Base-by-base conservation (phyloP, 2,888 invertebrate species). In the Epistrophella euchroma region DNA sequence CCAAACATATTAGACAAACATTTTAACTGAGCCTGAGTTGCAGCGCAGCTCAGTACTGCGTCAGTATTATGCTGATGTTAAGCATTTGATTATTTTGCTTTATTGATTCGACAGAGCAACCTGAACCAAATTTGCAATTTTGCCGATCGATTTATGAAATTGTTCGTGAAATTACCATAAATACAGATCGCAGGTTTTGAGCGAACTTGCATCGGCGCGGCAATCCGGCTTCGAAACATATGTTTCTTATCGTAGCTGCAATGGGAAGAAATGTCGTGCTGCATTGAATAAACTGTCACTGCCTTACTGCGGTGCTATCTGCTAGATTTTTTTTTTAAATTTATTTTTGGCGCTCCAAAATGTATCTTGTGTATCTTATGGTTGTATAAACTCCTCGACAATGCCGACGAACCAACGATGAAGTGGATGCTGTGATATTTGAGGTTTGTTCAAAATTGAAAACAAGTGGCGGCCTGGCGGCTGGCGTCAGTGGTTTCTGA, bases 151-250 rank as follows among this genome's bases (percentile, higher is more conserved):
- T 89, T 89, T 89, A 89, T 89, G 88, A 89, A 89, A 89, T 89
- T 89, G 89, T 88, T 89, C 88, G 84, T 89, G 87, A 89, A 90
- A 90, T 90, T 89, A 89, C 88, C 89, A 90, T 89, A 90, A 89
- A 90, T 89, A 89, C 78, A 43, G 74, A 74, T 68, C 68, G 82
- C 6, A 5, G 74, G 37, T 68, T 32, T 25, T 71, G 60, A 68
- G 73, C 74, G 72, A 76, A 40, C 25, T n/a, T 22, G n/a, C 40
- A 22, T 22, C 22, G 3, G 13, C 4, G 50, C 19, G 37, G 37
- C 22, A 22, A 45, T 45, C n/a, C 45, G 15, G 32, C 45, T 58
- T 35, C 35, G 55, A 68, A 73, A 68, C 81, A 82, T 25, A 72
- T 66, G 81, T 76, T 71, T 19, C 19, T 2, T 22, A 37, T 9